Conservation (phyloP, 2,113 vertebrate genomes). For the Lucifuga dentata region DNA sequence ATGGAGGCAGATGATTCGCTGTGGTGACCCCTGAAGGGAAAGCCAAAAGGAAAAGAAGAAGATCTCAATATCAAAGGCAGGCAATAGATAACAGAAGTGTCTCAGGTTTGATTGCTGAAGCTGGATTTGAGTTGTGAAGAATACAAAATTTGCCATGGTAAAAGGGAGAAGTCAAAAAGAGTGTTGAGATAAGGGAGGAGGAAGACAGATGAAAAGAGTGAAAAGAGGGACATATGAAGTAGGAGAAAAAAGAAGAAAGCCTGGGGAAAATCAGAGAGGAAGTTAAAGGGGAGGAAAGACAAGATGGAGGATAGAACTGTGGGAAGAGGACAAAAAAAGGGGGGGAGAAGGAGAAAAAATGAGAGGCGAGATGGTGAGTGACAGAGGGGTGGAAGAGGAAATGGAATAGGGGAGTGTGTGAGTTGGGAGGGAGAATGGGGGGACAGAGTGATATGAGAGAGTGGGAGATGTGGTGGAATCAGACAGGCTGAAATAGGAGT, state of each 20-base stretch:
- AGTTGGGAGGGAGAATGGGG: neutral
- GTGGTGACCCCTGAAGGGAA: too few relatives aligned
- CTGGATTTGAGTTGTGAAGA: too few relatives aligned
- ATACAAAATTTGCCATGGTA: too few relatives aligned
- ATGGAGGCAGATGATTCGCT: too few relatives aligned
- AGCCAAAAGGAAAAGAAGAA: too few relatives aligned
- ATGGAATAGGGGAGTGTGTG: neutral
- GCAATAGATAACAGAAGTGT: too few relatives aligned
- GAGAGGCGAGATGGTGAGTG: neutral
- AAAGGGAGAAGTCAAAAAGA: too few relatives aligned
- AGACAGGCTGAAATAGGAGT: too few relatives aligned
- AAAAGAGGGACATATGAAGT: neutral
- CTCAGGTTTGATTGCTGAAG: too few relatives aligned
- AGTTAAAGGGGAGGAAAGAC: neutral
- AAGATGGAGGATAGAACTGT: slow-evolving; percentile 5
- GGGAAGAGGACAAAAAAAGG: neutral
- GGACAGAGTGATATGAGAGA: neutral
- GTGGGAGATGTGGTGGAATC: neutral
- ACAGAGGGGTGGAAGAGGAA: neutral
- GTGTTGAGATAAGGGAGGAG: neutral
- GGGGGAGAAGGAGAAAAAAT: neutral
- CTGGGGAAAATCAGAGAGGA: neutral
- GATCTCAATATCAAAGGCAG: too few relatives aligned
- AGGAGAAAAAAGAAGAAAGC: neutral
- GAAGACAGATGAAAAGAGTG: slow-evolving; percentile 1